Conservation (phyloP, 1,140 invertebrate species). For the Cydia strobilella region DNA sequence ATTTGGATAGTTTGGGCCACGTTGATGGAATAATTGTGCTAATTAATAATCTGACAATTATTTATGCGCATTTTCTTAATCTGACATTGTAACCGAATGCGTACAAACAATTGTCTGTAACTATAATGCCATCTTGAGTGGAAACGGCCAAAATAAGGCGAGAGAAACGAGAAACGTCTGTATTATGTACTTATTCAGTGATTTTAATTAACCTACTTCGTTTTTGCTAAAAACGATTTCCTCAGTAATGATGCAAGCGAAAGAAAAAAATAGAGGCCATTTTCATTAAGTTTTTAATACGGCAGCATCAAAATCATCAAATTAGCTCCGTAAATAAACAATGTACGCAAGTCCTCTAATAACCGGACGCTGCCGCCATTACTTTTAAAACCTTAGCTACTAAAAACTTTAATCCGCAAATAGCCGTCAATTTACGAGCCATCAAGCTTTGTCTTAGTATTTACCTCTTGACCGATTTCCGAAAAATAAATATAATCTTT, state of each 20-base stretch:
- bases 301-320: slow-evolving; percentile 4
- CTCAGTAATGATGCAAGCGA: neutral
- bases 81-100: too few relatives aligned
- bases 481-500: slow-evolving; percentile 41
- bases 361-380: slow-evolving; percentile 6
- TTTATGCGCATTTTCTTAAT: too few relatives aligned
- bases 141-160: too few relatives aligned
- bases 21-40: too few relatives aligned
- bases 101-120: too few relatives aligned
- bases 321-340: slow-evolving; percentile 14
- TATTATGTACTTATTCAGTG: too few relatives aligned
- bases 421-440: slow-evolving; percentile 15
- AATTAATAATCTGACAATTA: too few relatives aligned
- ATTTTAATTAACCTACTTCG: too few relatives aligned
- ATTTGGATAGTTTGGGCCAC: too few relatives aligned
- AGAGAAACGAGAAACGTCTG: neutral
- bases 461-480: slow-evolving; percentile 31
- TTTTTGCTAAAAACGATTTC: too few relatives aligned
- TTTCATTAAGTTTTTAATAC: slow-evolving; percentile 9
- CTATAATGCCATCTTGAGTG: too few relatives aligned
- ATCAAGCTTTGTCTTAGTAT: slow-evolving; percentile 29
- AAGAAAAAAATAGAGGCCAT: neutral
- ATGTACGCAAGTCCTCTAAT: slow-evolving; percentile 18
- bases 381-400: slow-evolving; percentile 23
- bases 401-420: slow-evolving; percentile 30